Evolutionary conservation across 2,113 vertebrate species (phyloP).

Genomic region (Theropithecus gelada): DNA sequence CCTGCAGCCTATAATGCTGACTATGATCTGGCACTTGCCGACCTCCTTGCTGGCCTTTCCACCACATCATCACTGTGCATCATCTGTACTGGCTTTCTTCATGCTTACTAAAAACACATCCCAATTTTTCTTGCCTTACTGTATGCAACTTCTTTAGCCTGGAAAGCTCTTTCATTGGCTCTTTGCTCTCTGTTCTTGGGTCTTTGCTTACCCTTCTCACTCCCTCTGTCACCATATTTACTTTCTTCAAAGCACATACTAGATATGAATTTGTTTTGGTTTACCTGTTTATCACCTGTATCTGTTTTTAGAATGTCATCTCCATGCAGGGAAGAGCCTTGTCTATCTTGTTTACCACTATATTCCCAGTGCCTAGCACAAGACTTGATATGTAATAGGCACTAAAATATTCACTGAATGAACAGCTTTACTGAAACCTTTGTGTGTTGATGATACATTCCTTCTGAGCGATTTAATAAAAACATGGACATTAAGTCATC

Average conservation of each 20-base stretch:
- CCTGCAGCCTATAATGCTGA: background rate
- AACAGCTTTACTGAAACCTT: background rate
- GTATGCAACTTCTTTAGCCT: background rate
- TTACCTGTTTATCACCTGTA: background rate
- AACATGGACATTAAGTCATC: background rate
- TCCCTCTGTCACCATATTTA: background rate
- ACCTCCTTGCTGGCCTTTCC: background rate
- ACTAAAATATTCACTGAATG: background rate
- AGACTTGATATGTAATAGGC: background rate
- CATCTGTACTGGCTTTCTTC: too few relatives aligned
- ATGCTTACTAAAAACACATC: background rate
- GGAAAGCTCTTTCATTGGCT: background rate
- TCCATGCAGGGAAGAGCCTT: background rate
- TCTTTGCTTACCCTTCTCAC: background rate
- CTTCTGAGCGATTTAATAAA: background rate
- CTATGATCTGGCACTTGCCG: background rate
- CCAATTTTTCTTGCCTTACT: background rate
- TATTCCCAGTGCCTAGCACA: background rate
- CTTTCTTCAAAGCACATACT: background rate
- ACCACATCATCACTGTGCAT: background rate
- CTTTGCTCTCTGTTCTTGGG: background rate
- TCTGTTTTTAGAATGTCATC: background rate
- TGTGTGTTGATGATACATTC: background rate
- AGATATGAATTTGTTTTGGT: background rate
- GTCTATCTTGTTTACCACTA: background rate